Evolutionary conservation across 2,113 vertebrate genomes (phyloP).

Genomic region (Ceuthmochares aereus): DNA sequence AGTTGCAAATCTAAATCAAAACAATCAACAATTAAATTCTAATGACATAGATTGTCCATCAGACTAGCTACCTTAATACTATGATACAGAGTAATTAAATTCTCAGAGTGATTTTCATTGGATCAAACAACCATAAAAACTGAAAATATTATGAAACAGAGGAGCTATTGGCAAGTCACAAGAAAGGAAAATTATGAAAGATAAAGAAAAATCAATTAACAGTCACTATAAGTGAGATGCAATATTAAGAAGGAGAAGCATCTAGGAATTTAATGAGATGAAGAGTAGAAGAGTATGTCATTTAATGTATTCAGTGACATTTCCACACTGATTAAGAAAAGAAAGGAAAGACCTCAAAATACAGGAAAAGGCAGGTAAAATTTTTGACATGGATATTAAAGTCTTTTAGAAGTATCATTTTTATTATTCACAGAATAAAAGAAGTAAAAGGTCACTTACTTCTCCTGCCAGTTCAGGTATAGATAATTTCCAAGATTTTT

Average conservation of each 20-base stretch:
- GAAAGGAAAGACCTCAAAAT: slow-evolving; percentile 19
- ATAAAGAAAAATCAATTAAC: slow-evolving; percentile 38
- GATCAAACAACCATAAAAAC: neutral
- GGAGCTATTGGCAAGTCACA: neutral
- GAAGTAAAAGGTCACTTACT: slow-evolving; percentile 38
- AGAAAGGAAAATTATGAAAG: slow-evolving; percentile 12
- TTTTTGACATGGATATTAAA: slow-evolving; percentile 44
- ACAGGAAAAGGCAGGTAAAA: neutral
- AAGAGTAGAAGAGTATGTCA: neutral
- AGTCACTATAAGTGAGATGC: neutral
- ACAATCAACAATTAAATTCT: neutral
- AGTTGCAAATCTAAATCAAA: neutral
- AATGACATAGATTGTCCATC: neutral
- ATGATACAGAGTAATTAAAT: neutral
- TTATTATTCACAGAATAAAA: slow-evolving; percentile 46
- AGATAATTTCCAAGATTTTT: slow-evolving; percentile 11
- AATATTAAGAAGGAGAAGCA: slow-evolving; percentile 21
- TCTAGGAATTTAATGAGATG: slow-evolving; percentile 12
- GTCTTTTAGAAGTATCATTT: neutral
- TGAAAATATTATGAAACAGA: neutral
- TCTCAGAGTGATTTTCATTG: neutral
- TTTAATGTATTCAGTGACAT: slow-evolving; percentile 54
- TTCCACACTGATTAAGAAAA: slow-evolving; percentile 28
- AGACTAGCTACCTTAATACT: neutral
- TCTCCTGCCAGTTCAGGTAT: slow-evolving; percentile 16